Percentiles rank a stretch among this genome's conserved stretches.
phyloP scores from a whole-genome alignment of 2,888 invertebrate species.

The Andricus quercusramuli region DNA sequence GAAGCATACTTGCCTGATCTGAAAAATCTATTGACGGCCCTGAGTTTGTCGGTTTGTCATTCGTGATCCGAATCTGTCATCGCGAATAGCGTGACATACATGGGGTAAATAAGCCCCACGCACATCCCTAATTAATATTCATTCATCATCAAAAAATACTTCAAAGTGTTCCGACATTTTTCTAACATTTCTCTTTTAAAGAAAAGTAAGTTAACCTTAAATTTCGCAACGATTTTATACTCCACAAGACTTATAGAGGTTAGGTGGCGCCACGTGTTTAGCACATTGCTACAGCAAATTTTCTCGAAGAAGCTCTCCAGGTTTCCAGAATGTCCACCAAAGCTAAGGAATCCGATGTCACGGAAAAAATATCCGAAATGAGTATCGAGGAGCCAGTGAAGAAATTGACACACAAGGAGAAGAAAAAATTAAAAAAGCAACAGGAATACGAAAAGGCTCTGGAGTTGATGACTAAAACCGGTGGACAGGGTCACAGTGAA shows the following conservation, averaged over 20 bases:
- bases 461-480: constrained; percentile 91
- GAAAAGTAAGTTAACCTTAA: not conserved
- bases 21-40: no score
- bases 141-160: not conserved
- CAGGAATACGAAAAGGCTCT: constrained; percentile 93
- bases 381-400: constrained; percentile 79
- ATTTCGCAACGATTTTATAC: not conserved
- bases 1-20: no score
- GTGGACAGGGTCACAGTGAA: constrained; percentile 93
- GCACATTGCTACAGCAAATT: constrained; percentile 3
- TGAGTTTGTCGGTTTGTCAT: no score
- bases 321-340: constrained; percentile 61
- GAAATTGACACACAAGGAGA: constrained; percentile 93
- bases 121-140: not conserved
- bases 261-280: constrained; percentile 56
- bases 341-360: constrained; percentile 56
- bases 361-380: constrained; percentile 68
- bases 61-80: constrained; percentile 11
- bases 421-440: constrained; percentile 93
- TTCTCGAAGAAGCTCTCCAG: not conserved
- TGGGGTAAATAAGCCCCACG: not conserved
- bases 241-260: not conserved
- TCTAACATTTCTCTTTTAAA: not conserved
- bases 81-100: not conserved
- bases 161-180: not conserved